These are phyloP conservation scores for Penaeus vannamei DNA, from an alignment of 1,140 invertebrate species.

Conservation along the genomic window DNA sequence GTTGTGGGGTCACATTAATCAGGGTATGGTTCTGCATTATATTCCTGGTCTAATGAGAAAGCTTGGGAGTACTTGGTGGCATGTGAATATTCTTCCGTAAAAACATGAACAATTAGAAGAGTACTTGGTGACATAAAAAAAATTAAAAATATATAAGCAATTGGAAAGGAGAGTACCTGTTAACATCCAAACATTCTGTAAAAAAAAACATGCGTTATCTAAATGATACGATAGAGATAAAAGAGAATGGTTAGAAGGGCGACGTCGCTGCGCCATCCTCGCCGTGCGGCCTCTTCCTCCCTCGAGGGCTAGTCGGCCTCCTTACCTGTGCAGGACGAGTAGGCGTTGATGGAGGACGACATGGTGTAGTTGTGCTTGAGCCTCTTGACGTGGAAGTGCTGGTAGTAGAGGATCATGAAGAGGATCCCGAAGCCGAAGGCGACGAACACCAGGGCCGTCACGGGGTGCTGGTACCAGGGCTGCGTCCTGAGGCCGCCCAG, in stretches of 20 bases:
- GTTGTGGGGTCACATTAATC: too few relatives aligned
- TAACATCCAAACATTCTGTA: too few relatives aligned
- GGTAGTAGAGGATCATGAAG: slow-evolving; percentile 90
- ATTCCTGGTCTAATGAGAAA: too few relatives aligned
- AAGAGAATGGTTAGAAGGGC: too few relatives aligned
- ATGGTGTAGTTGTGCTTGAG: slow-evolving; percentile 70
- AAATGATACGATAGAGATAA: too few relatives aligned
- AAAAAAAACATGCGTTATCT: too few relatives aligned
- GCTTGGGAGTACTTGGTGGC: too few relatives aligned
- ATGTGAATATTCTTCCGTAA: too few relatives aligned
- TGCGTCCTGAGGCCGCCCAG: slow-evolving; percentile 74
- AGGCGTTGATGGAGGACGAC: slow-evolving; percentile 61
- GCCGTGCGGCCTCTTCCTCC: too few relatives aligned
- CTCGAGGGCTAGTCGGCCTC: neutral
- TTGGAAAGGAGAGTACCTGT: neutral
- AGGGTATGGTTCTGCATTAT: too few relatives aligned
- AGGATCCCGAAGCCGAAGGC: slow-evolving; percentile 85
- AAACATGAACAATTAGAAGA: neutral
- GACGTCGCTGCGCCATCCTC: neutral
- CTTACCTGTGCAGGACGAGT: slow-evolving; percentile 66
- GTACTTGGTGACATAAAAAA: neutral
- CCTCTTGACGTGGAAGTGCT: slow-evolving; percentile 79
- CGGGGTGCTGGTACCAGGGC: slow-evolving; percentile 76
- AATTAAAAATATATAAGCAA: neutral
- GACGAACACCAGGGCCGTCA: slow-evolving; percentile 77